Conservation (phyloP, 2,888 invertebrate genomes). For the Brenthis daphne region DNA sequence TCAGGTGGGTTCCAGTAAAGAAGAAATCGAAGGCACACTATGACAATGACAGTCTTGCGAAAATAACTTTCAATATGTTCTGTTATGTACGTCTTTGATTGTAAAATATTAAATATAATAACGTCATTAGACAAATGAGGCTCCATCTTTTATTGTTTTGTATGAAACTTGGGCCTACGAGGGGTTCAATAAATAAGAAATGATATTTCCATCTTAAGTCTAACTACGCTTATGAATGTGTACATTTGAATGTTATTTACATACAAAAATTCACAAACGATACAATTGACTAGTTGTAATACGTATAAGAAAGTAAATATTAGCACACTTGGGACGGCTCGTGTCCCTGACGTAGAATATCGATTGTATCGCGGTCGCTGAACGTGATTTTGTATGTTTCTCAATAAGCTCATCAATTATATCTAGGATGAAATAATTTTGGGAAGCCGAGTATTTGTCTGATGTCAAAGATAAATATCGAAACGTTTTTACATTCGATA, state of each 20-base stretch:
- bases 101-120: no score
- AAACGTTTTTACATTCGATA: not conserved
- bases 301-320: slow-evolving; percentile 19
- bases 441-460: not conserved
- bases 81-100: no score
- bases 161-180: not conserved
- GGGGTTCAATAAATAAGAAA: not conserved
- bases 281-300: slow-evolving; percentile 26
- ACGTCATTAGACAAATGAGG: no score
- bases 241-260: slow-evolving; percentile 17
- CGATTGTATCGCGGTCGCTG: not conserved
- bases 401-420: slow-evolving; percentile 10
- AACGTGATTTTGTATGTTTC: not conserved
- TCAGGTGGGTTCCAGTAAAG: no score
- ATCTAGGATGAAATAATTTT: not conserved
- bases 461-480: not conserved
- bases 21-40: no score
- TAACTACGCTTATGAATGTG: slow-evolving; percentile 4
- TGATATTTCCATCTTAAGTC: slow-evolving; percentile 15
- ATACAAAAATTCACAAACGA: slow-evolving; percentile 25
- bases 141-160: not conserved
- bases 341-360: not conserved
- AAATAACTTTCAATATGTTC: no score
- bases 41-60: no score
- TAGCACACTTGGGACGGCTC: slow-evolving; percentile 3